Base-by-base conservation (phyloP, 1,140 invertebrate genomes). In the Neotoxoptera formosana region DNA sequence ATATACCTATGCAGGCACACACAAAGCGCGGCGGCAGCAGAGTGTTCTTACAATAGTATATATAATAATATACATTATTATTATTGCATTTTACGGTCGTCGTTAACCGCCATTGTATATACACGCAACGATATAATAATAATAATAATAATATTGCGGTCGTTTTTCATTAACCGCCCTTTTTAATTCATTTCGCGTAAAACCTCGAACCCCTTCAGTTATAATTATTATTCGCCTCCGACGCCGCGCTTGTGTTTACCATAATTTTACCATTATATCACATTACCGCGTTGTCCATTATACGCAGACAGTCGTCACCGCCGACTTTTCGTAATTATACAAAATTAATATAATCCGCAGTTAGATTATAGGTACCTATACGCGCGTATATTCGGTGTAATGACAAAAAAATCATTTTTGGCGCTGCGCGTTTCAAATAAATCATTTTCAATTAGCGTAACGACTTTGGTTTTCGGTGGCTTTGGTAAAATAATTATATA, bases 81-180 rank as follows among this genome's bases (percentile, higher is more conserved):
- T 86, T 86, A 45, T 76, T 41, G 36, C 41, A 25, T 86, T 86
- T 41, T 86, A 86, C 83, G 36, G 41, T 86, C 41, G 36, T 86
- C 83, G 36, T 86, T 84, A 86, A 86, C 36, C 23, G 83, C 83
- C 36, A 45, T 86, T 45, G 83, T 86, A 86, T 86, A 86, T 23
- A 86, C 23, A 45, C 83, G 60, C 36, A 41, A 86, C 83, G 25
- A 83, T 45, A 86, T 45, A 86, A 45, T 86, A 45, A 84, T 84
- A 84, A 41, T 41, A 81, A 34, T 83, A 83, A 36, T 83, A 83
- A 36, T 45, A 41, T 86, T 86, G 83, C 36, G 23, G 83, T 86
- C 36, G 83, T 86, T 45, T 86, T 86, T 86, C 36, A 86, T 45
- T 86, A 86, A 45, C 83, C 83, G 83, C 36, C 23, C 60, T 86